These are phyloP conservation scores for Triplophysa dalaica DNA, from an alignment of 2,113 vertebrate species.

Conservation along the genomic window DNA sequence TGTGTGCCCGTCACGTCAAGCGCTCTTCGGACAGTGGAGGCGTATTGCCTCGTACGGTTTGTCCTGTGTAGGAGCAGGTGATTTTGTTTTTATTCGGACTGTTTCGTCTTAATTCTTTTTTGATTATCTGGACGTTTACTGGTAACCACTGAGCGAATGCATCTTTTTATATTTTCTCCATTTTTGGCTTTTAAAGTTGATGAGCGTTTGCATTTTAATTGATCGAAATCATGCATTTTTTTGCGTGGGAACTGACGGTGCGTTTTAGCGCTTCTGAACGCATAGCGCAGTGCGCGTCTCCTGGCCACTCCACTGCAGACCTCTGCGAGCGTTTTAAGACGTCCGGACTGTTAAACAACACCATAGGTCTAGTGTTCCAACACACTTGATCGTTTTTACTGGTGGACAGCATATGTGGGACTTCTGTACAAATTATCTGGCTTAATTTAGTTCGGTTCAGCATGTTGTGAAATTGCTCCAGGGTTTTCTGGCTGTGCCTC, in stretches of 20 bases:
- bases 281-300: constrained; percentile 15
- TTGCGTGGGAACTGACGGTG: neutral
- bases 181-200: constrained; percentile 14
- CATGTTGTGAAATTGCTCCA: constrained; percentile 26
- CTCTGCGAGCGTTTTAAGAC: constrained; percentile 24
- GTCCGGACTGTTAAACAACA: constrained; percentile 25
- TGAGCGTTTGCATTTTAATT: neutral
- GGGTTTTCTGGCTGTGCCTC: constrained; percentile 5
- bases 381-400: neutral
- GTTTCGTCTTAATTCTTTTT: constrained; percentile 13
- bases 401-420: neutral
- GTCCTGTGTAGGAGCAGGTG: neutral
- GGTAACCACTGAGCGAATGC: neutral
- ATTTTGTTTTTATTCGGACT: constrained; percentile 13
- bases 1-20: neutral
- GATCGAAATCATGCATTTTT: neutral
- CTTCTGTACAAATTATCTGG: neutral
- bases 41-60: neutral
- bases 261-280: constrained; percentile 22
- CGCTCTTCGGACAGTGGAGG: neutral
- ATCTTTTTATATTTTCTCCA: neutral
- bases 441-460: constrained; percentile 5
- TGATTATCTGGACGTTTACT: constrained; percentile 21
- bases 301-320: neutral
- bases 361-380: neutral